Evolutionary conservation across 2,888 invertebrate genomes (phyloP).

Genomic region (Catocala nupta): DNA sequence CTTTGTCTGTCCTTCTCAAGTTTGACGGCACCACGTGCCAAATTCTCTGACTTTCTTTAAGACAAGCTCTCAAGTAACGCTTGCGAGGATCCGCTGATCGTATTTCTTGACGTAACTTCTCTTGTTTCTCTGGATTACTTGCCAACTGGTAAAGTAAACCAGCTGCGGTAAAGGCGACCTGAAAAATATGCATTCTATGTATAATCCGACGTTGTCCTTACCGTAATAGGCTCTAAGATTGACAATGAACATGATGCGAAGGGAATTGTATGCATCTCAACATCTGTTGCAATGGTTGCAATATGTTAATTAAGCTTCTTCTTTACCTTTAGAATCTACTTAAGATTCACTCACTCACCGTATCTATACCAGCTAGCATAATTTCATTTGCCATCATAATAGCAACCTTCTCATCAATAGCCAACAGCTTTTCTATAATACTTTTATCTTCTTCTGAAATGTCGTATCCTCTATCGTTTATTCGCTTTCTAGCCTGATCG

Average conservation of each 20-base stretch:
- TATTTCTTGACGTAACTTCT: slow-evolving; percentile 77
- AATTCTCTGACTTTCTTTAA: slow-evolving; percentile 88
- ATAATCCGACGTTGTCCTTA: no score
- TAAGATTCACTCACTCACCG: slow-evolving; percentile 83
- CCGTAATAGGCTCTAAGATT: no score
- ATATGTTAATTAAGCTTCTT: no score
- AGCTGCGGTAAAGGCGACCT: slow-evolving; percentile 77
- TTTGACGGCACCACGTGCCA: slow-evolving; percentile 74
- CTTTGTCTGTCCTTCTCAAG: slow-evolving; percentile 72
- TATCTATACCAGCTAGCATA: slow-evolving; percentile 91
- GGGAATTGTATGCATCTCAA: no score
- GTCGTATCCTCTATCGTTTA: slow-evolving; percentile 64
- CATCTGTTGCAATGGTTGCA: no score
- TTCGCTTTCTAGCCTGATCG: slow-evolving; percentile 64
- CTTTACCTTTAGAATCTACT: no score
- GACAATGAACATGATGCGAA: no score
- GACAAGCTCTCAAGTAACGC: slow-evolving; percentile 88
- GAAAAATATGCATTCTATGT: slow-evolving; percentile 29
- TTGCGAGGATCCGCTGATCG: slow-evolving; percentile 58
- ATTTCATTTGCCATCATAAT: slow-evolving; percentile 90
- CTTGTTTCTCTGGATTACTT: slow-evolving; percentile 83
- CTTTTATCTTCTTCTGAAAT: slow-evolving; percentile 86
- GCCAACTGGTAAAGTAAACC: slow-evolving; percentile 86
- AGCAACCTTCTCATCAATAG: slow-evolving; percentile 88
- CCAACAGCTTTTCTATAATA: slow-evolving; percentile 89